A percentile compares a stretch with the other conserved stretches of the same genome.
These are phyloP conservation scores for Bradynema listronoti DNA, from an alignment of 1,140 invertebrate species.

Conservation along the genomic window DNA sequence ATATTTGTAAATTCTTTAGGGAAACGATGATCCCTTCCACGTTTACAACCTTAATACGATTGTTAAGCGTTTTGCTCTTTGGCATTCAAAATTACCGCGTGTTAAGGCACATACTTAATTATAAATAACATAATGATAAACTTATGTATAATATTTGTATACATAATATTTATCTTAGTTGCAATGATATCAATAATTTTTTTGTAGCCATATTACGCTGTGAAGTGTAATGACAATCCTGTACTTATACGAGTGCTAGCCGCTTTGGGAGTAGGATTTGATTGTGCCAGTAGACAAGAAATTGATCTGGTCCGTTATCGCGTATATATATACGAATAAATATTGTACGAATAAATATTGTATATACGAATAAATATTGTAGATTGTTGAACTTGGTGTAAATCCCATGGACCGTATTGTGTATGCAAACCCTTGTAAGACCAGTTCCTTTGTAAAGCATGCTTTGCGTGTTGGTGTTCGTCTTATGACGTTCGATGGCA, in stretches of 20 bases:
- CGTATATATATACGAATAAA: background rate
- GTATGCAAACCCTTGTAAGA: conserved; percentile 95
- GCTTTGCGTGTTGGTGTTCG: conserved; percentile 70
- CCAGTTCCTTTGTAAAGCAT: conserved; percentile 79
- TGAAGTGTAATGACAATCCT: conserved; percentile 88
- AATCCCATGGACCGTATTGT: conserved; percentile 69
- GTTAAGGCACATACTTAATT: conserved; percentile 16
- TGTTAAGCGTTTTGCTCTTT: conserved; percentile 13
- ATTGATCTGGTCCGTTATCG: conserved; percentile 50
- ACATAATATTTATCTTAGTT: background rate
- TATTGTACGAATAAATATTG: background rate
- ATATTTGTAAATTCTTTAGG: conserved; percentile 14
- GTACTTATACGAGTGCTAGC: conserved; percentile 75
- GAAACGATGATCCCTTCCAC: conserved; percentile 18
- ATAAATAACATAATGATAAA: background rate
- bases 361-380: background rate
- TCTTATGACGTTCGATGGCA: conserved; percentile 90
- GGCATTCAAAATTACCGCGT: conserved; percentile 10
- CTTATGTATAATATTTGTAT: background rate
- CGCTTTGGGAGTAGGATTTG: conserved; percentile 77
- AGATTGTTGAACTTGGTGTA: conserved; percentile 26
- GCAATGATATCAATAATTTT: background rate
- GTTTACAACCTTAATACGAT: conserved; percentile 17
- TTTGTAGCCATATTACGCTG: conserved; percentile 77
- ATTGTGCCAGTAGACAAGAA: conserved; percentile 84